Conservation (phyloP, 2,113 vertebrate species). For the Sitta europaea region DNA sequence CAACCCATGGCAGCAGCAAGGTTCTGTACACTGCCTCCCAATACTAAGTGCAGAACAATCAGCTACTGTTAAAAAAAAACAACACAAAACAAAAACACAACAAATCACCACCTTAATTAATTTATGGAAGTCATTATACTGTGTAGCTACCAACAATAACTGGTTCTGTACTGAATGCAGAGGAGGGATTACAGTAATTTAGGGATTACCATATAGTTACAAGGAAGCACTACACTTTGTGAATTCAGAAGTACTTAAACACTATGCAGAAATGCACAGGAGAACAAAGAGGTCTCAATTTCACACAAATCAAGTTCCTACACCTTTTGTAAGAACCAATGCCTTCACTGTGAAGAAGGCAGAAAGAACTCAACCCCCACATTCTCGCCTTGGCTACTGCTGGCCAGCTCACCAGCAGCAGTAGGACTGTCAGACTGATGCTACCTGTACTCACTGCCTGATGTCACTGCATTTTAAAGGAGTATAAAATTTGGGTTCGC, state of each 20-base stretch:
- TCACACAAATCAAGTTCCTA: neutral
- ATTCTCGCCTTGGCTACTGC: accelerated
- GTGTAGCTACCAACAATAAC: conserved; percentile 25
- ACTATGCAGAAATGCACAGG: neutral
- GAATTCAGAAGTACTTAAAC: conserved; percentile 5
- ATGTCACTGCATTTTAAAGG: neutral
- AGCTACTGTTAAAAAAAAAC: neutral
- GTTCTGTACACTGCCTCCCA: neutral
- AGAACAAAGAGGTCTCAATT: neutral
- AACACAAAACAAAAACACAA: neutral
- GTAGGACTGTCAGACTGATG: neutral
- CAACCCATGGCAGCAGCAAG: neutral
- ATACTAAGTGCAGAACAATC: neutral
- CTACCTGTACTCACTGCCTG: neutral
- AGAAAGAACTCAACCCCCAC: neutral
- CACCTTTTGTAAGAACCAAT: neutral
- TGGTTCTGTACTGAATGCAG: conserved; percentile 19
- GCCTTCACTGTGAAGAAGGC: neutral
- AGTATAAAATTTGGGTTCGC: neutral
- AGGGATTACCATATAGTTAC: conserved; percentile 45
- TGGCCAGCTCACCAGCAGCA: neutral
- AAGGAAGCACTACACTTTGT: conserved; percentile 26
- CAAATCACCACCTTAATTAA: conserved; percentile 19
- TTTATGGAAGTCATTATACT: conserved; percentile 37
- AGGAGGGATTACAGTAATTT: conserved; percentile 37